Evolutionary conservation across 2,113 vertebrate genomes (phyloP).

Genomic region (Xerus inauris): DNA sequence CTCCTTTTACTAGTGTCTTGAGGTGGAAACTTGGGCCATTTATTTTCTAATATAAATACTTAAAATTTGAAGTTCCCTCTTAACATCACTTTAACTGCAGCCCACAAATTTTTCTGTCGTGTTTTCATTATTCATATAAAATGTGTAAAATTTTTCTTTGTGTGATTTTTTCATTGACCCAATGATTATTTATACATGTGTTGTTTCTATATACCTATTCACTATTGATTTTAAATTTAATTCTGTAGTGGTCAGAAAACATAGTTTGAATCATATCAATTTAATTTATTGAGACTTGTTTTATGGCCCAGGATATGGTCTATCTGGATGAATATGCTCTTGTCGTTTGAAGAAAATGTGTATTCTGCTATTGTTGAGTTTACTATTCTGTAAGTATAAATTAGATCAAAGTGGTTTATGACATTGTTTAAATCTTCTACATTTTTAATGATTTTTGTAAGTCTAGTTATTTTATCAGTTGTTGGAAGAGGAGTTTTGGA

Average conservation of each 20-base stretch:
- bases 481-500: background rate
- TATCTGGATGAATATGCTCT: background rate
- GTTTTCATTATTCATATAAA: background rate
- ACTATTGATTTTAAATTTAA: slow-evolving; percentile 26
- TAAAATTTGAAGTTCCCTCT: background rate
- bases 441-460: slow-evolving; percentile 52
- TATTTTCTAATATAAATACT: slow-evolving; percentile 44
- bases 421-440: slow-evolving; percentile 33
- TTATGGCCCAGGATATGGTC: background rate
- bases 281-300: slow-evolving; percentile 38
- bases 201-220: background rate
- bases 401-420: slow-evolving; percentile 55
- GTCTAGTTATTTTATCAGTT: background rate
- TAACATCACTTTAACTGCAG: background rate
- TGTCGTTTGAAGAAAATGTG: background rate
- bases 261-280: background rate
- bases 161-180: background rate
- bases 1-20: background rate
- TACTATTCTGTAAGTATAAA: slow-evolving; percentile 8
- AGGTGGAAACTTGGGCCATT: background rate
- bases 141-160: background rate
- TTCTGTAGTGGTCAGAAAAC: background rate
- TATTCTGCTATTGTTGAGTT: slow-evolving; percentile 6
- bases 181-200: background rate
- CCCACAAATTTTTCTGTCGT: background rate